Base-by-base conservation (phyloP, 2,888 invertebrate species). In the Ochropleura leucogaster region DNA sequence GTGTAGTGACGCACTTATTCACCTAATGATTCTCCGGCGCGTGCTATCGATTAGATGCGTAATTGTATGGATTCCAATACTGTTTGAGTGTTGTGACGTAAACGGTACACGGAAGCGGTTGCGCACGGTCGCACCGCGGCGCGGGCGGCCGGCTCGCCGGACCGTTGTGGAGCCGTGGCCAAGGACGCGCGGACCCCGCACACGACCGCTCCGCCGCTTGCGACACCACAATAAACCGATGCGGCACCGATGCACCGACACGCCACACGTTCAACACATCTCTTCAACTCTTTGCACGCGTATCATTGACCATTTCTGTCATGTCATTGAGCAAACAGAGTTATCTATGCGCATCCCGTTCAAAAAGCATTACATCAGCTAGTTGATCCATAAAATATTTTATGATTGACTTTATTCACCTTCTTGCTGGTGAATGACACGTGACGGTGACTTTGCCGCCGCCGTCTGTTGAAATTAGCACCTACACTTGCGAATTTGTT, bases 81-180 rank as follows among this genome's bases (percentile, higher is more conserved):
- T 77, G 77, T 76, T 85, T 76, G 82, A 71, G 68, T 68, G 65
- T 81, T 72, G 84, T 92, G 92, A 93, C 93, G 94, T 92, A 88
- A 90, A 84, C 82, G 84, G 90, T 87, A 94, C 89, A 91, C 94
- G 95, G 95, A 96, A 95, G 93, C 88, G 87, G 93, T 92, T 92
- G 93, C 94, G 94, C 94, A 90, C 90, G 91, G 93, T 88, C 93
- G 93, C 86, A 85, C 89, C 86, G 85, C 20, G 55, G 55, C 12
- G 55, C 55, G 55, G 55, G 20, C 88, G 84, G 83, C 80, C 83
- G 87, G 85, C 80, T 84, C 85, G 84, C 80, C 82, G 87, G 88
- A 85, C 88, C 89, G 90, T 85, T 88, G 87, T 84, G 88, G 70
- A 70, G 76, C 89, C 89, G 89, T 87, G 93, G 92, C 93, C 95